These are phyloP conservation scores for Hyperoplus lanceolatus DNA, from an alignment of 2,797 vertebrate genomes.

Conservation along the genomic window DNA sequence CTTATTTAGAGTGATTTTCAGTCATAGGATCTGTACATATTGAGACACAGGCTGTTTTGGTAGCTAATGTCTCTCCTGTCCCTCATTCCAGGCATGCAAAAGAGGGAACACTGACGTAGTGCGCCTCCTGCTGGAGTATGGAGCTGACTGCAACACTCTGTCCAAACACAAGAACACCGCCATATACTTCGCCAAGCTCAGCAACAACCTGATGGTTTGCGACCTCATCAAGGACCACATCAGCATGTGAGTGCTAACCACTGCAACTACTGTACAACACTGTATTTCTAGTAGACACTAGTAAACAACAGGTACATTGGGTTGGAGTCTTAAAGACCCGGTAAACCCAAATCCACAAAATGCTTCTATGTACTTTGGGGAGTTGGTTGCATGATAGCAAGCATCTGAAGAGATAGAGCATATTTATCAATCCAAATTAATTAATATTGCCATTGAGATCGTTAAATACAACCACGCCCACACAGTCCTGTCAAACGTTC, in stretches of 20 bases:
- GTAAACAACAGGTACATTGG: background rate
- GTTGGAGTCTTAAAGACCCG: background rate
- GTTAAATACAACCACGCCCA: no score
- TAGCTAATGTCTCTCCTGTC: background rate
- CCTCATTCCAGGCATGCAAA: constrained; percentile 90
- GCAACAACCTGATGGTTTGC: constrained; percentile 90
- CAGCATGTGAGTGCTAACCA: constrained; percentile 88
- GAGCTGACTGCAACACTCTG: constrained; percentile 94
- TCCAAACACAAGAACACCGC: constrained; percentile 95
- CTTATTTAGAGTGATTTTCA: background rate
- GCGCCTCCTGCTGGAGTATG: constrained; percentile 94
- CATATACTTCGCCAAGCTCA: constrained; percentile 93
- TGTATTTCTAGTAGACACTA: background rate
- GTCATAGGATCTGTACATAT: background rate
- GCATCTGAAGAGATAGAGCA: no score
- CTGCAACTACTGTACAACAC: background rate
- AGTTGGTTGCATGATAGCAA: no score
- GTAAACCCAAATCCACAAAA: no score
- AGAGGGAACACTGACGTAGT: constrained; percentile 95
- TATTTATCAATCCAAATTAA: no score
- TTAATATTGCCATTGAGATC: no score
- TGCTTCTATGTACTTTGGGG: no score
- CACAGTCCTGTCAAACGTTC: no score
- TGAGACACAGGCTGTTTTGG: background rate
- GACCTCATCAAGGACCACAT: constrained; percentile 93